phyloP scores from a whole-genome alignment of 37 sponge, comb jelly and placozoan species.

The Chondrosia reniformis region DNA sequence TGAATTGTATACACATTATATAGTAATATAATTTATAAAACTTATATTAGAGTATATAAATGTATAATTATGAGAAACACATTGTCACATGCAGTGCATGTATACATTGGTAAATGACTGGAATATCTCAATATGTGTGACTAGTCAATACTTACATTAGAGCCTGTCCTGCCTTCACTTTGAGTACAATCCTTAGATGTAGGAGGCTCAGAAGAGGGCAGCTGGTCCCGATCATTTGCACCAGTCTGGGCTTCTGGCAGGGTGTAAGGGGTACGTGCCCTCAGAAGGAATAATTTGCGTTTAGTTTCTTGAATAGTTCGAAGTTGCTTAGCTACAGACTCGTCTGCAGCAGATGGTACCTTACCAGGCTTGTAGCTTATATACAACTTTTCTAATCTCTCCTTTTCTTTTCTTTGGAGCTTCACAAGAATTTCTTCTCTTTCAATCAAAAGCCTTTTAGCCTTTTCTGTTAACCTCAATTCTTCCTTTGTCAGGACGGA shows the following conservation, averaged over 20 bases:
- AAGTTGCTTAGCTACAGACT: constrained; percentile 1
- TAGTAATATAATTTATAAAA: no score
- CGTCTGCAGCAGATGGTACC: not conserved
- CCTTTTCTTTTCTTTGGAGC: constrained; percentile 9
- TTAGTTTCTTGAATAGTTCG: not conserved
- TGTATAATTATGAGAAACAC: no score
- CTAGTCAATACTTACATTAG: no score
- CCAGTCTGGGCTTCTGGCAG: not conserved
- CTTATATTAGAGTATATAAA: no score
- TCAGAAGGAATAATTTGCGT: constrained; percentile 11
- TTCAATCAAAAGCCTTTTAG: constrained; percentile 1
- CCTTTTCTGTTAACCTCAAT: constrained; percentile 7
- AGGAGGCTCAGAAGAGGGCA: no score
- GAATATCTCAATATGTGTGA: no score
- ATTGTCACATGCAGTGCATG: no score
- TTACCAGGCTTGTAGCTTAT: not conserved
- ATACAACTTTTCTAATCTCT: constrained; percentile 2
- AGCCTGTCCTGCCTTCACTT: not conserved
- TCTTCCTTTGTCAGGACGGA: constrained; percentile 9
- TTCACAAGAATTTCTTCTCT: constrained; percentile 21
- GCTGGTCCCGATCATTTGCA: no score
- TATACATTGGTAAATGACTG: no score
- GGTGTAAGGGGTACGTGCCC: not conserved
- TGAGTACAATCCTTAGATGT: not conserved
- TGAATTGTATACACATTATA: no score